Percentiles rank a stretch among this genome's conserved stretches.
Conservation (phyloP, 2,113 vertebrate genomes). For the Aegotheles bennettii region DNA sequence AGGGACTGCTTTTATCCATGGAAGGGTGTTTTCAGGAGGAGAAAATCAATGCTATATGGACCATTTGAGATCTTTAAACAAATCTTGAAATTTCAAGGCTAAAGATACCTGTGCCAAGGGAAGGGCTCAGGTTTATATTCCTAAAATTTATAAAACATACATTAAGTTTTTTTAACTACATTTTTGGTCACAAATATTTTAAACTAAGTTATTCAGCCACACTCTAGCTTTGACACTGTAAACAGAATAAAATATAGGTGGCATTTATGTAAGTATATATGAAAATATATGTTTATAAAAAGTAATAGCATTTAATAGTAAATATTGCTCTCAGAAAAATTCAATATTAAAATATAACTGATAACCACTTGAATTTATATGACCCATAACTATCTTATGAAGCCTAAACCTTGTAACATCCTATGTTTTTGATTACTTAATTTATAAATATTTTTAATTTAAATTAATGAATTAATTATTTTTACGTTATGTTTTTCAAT, state of each 20-base stretch:
- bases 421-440: not conserved
- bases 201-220: not conserved
- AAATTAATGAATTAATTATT: not conserved
- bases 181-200: not conserved
- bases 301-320: not conserved
- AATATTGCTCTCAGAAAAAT: not conserved
- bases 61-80: not conserved
- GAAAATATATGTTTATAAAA: not conserved
- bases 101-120: not conserved
- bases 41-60: not conserved
- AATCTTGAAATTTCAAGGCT: not conserved
- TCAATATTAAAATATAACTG: not conserved
- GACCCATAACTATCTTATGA: not conserved
- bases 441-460: not conserved
- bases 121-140: not conserved
- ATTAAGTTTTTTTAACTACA: not conserved
- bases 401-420: not conserved
- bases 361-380: not conserved
- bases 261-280: not conserved
- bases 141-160: not conserved
- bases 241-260: not conserved
- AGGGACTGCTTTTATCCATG: not conserved
- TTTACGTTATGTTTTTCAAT: not conserved
- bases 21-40: not conserved
- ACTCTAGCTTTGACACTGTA: not conserved